These are phyloP conservation scores for Hyalella azteca DNA, from an alignment of 2,888 invertebrate species.

Conservation along the genomic window DNA sequence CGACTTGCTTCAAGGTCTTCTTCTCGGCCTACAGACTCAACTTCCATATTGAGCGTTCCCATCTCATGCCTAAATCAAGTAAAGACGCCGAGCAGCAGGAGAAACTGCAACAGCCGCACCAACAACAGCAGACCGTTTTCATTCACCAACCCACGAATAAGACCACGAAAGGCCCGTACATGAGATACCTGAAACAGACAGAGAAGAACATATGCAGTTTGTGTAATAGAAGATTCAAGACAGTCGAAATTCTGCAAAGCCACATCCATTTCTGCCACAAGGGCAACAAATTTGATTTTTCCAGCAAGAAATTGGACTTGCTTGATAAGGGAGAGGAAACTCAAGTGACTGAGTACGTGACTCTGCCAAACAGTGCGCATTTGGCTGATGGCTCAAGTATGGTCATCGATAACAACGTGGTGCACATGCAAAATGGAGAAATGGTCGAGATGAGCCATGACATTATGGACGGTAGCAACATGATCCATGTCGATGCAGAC, in stretches of 20 bases:
- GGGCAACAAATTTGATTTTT: constrained; percentile 38
- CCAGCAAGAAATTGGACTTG: constrained; percentile 43
- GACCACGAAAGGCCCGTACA: constrained; percentile 47
- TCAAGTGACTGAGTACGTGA: background rate
- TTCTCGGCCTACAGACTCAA: constrained; percentile 50
- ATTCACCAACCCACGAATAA: background rate
- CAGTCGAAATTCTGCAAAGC: constrained; percentile 46
- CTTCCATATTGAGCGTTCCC: constrained; percentile 47
- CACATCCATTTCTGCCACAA: constrained; percentile 50
- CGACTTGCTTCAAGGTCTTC: constrained; percentile 54
- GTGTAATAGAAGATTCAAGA: constrained; percentile 52
- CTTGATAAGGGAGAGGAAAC: constrained; percentile 33
- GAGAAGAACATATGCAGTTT: constrained; percentile 48
- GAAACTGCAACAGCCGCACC: too few relatives aligned
- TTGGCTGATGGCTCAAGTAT: constrained; percentile 13
- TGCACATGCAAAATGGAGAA: constrained; percentile 23
- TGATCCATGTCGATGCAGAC: constrained; percentile 35
- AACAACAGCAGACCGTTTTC: background rate
- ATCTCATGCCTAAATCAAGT: constrained; percentile 40
- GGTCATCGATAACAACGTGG: constrained; percentile 27
- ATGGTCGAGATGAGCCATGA: constrained; percentile 38
- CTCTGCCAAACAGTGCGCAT: background rate
- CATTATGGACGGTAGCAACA: constrained; percentile 36
- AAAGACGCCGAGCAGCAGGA: constrained; percentile 31
- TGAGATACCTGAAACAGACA: constrained; percentile 48